Conservation (phyloP, 2,888 invertebrate genomes). For the Ophraella communa region DNA sequence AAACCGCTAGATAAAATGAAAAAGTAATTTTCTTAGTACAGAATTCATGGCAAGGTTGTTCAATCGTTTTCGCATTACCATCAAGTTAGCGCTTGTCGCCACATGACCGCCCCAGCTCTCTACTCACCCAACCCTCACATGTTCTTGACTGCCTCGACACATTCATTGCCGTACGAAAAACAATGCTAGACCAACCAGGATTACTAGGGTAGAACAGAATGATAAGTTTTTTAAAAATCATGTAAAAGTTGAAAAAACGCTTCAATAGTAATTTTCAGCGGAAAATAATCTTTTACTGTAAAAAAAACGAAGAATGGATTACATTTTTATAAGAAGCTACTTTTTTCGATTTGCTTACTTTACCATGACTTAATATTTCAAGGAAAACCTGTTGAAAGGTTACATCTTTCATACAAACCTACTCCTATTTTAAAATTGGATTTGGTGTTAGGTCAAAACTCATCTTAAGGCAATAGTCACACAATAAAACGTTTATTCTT, state of each 20-base stretch:
- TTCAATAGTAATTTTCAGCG: no score
- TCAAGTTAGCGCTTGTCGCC: slow-evolving; percentile 58
- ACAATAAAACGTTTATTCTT: no score
- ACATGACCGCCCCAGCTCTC: slow-evolving; percentile 48
- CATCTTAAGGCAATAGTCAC: no score
- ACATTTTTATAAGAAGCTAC: no score
- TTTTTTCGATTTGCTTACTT: no score
- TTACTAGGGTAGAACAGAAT: not conserved
- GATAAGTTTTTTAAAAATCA: not conserved
- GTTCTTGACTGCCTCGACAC: slow-evolving; percentile 27
- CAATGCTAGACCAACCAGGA: slow-evolving; percentile 18
- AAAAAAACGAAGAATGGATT: no score
- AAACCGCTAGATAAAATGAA: slow-evolving; percentile 58
- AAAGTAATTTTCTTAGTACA: slow-evolving; percentile 60
- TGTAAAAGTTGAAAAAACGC: not conserved
- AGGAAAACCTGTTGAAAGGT: no score
- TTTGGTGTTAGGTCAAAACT: no score
- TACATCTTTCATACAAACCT: no score
- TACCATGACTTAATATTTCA: no score
- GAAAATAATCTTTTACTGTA: no score
- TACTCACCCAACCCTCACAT: slow-evolving; percentile 35
- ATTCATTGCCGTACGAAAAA: slow-evolving; percentile 37
- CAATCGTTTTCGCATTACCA: slow-evolving; percentile 60
- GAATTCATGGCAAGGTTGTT: slow-evolving; percentile 59
- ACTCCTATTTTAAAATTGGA: no score